These are phyloP conservation scores for Crenuchus spilurus DNA, from an alignment of 2,797 vertebrate genomes.

Conservation along the genomic window DNA sequence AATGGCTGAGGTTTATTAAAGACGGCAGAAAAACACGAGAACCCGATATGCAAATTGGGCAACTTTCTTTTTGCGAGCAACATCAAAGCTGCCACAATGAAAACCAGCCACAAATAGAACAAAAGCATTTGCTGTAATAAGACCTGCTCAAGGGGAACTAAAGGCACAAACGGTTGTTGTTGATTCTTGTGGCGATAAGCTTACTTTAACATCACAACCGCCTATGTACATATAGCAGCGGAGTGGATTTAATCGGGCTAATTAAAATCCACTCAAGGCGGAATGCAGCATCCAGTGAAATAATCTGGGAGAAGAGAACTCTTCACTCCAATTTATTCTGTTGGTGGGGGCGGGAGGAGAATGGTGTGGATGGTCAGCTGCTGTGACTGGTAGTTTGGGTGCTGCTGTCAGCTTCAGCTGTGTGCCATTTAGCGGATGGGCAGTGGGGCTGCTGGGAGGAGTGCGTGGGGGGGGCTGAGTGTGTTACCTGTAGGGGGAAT, in stretches of 20 bases:
- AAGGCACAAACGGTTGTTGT: slow-evolving; percentile 80
- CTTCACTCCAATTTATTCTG: slow-evolving; percentile 81
- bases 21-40: slow-evolving; percentile 67
- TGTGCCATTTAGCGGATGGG: slow-evolving; percentile 78
- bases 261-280: slow-evolving; percentile 85
- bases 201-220: slow-evolving; percentile 80
- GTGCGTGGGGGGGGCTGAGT: not conserved
- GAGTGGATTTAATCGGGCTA: slow-evolving; percentile 87
- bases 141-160: slow-evolving; percentile 75
- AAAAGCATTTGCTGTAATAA: slow-evolving; percentile 82
- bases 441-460: slow-evolving; percentile 53
- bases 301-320: slow-evolving; percentile 82
- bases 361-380: slow-evolving; percentile 31
- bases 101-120: slow-evolving; percentile 81
- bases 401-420: slow-evolving; percentile 78
- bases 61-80: slow-evolving; percentile 72
- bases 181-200: slow-evolving; percentile 86
- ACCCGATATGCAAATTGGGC: slow-evolving; percentile 76
- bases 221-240: slow-evolving; percentile 81
- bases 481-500: slow-evolving; percentile 96
- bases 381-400: slow-evolving; percentile 74
- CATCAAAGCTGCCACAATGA: slow-evolving; percentile 80
- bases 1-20: slow-evolving; percentile 69
- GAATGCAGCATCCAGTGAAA: slow-evolving; percentile 81
- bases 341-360: slow-evolving; percentile 54